These are phyloP conservation scores for Heliconius nattereri DNA, from an alignment of 1,140 invertebrate species.

Conservation along the genomic window DNA sequence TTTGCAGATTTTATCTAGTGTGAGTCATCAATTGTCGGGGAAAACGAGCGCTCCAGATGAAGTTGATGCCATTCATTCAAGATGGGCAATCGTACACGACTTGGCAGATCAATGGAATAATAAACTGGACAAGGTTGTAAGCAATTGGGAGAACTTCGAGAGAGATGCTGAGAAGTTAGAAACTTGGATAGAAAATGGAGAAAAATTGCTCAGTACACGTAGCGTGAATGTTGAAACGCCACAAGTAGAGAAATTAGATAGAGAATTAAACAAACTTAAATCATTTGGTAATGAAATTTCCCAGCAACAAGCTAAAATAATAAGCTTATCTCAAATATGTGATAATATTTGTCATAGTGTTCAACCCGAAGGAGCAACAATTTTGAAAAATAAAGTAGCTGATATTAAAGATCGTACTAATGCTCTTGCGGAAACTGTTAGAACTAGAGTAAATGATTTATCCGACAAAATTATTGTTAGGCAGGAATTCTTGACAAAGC, in stretches of 20 bases:
- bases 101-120: slow-evolving; percentile 86
- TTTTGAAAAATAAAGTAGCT: slow-evolving; percentile 86
- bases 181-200: slow-evolving; percentile 86
- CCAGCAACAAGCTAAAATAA: slow-evolving; percentile 90
- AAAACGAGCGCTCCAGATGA: slow-evolving; percentile 89
- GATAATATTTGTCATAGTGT: slow-evolving; percentile 89
- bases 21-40: slow-evolving; percentile 87
- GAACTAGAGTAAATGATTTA: slow-evolving; percentile 88
- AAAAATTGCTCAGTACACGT: slow-evolving; percentile 82
- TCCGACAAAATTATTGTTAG: slow-evolving; percentile 89
- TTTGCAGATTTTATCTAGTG: slow-evolving; percentile 86
- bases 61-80: slow-evolving; percentile 89
- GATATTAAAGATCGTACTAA: slow-evolving; percentile 88
- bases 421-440: slow-evolving; percentile 86
- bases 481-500: slow-evolving; percentile 92
- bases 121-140: slow-evolving; percentile 89
- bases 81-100: slow-evolving; percentile 89
- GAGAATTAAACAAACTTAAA: slow-evolving; percentile 87
- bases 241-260: slow-evolving; percentile 87
- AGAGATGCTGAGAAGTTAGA: slow-evolving; percentile 86
- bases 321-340: slow-evolving; percentile 88
- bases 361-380: slow-evolving; percentile 87
- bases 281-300: slow-evolving; percentile 91
- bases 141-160: slow-evolving; percentile 91
- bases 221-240: slow-evolving; percentile 84